phyloP scores from a whole-genome alignment of 2,888 invertebrate species.

The Nemotelus pantherinus region DNA sequence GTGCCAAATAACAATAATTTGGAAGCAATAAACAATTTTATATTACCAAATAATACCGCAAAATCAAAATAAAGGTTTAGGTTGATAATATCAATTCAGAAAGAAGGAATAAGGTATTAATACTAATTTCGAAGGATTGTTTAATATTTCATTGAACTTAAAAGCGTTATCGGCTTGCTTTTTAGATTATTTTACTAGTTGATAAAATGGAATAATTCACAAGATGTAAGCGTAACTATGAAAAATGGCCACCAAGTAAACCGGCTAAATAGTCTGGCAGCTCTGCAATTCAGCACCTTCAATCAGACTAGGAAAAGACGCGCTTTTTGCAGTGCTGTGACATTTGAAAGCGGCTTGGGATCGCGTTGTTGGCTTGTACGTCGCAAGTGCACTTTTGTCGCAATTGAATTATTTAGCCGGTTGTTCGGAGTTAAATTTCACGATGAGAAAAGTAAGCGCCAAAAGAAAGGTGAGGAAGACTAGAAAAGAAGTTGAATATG shows the following conservation, averaged over 20 bases:
- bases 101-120: too few species aligned
- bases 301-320: background rate
- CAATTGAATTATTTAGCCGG: background rate
- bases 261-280: background rate
- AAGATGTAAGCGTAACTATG: too few species aligned
- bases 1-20: too few species aligned
- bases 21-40: background rate
- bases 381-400: background rate
- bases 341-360: constrained; percentile 1
- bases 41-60: background rate
- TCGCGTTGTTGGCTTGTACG: background rate
- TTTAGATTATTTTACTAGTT: too few species aligned
- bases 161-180: too few species aligned
- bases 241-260: too few species aligned
- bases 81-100: too few species aligned
- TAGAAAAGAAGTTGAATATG: constrained; percentile 52
- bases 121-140: too few species aligned
- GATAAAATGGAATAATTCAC: too few species aligned
- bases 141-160: too few species aligned
- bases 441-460: constrained; percentile 44
- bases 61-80: too few species aligned
- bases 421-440: background rate
- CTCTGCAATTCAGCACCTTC: constrained; percentile 3
- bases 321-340: constrained; percentile 15
- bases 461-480: constrained; percentile 47